phyloP scores from a whole-genome alignment of 2,888 invertebrate species.

The Fabriciana adippe region DNA sequence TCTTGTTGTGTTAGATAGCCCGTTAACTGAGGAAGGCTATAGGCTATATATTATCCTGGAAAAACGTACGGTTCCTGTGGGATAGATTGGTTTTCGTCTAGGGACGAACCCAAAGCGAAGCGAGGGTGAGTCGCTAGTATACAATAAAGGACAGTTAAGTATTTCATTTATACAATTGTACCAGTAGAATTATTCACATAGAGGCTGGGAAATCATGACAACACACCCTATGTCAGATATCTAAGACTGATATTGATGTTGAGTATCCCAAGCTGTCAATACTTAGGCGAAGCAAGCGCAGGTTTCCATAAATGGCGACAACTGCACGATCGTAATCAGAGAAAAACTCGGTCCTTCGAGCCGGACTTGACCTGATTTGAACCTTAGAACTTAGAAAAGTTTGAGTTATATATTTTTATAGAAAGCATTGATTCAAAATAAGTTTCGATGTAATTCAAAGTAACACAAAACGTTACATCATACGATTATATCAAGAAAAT shows the following conservation, averaged over 20 bases:
- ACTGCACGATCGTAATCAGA: constrained; percentile 69
- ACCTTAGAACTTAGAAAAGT: constrained; percentile 26
- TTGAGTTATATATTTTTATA: background rate
- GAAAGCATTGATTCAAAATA: background rate
- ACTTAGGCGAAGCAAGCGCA: constrained; percentile 59
- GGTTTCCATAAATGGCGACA: constrained; percentile 74
- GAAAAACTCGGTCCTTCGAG: constrained; percentile 72
- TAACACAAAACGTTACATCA: constrained; percentile 13
- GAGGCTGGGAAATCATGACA: constrained; percentile 54
- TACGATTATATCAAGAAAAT: constrained; percentile 51
- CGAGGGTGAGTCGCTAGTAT: too few relatives aligned
- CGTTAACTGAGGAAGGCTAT: too few relatives aligned
- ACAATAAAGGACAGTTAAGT: too few relatives aligned
- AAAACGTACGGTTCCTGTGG: too few relatives aligned
- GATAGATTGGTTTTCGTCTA: too few relatives aligned
- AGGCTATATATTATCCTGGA: too few relatives aligned
- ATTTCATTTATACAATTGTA: too few relatives aligned
- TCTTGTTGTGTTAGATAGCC: too few relatives aligned
- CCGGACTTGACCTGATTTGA: constrained; percentile 71
- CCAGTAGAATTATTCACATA: too few relatives aligned
- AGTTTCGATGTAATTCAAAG: background rate
- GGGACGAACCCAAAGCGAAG: too few relatives aligned
- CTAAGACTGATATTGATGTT: constrained; percentile 58
- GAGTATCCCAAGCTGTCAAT: constrained; percentile 79
- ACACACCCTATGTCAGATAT: constrained; percentile 69